Conservation (phyloP, 2,797 vertebrate genomes). For the Crocodylus rhombifer region DNA sequence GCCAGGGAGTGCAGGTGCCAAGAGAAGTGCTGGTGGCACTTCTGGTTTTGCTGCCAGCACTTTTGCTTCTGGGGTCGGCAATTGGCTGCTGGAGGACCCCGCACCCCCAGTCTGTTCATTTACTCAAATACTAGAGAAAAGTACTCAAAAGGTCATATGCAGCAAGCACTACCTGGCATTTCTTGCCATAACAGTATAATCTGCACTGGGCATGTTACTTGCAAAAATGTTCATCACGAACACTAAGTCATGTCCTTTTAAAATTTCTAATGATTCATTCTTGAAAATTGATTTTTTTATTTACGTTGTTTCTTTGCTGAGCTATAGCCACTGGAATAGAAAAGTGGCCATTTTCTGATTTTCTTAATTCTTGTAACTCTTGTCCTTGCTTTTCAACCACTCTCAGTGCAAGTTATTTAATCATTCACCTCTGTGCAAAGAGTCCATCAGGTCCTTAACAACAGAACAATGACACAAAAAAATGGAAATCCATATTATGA, state of each 20-base stretch:
- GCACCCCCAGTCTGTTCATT: background rate
- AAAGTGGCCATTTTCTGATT: constrained; percentile 15
- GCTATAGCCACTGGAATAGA: background rate
- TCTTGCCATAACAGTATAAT: background rate
- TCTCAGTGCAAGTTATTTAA: constrained; percentile 64
- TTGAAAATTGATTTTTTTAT: constrained; percentile 15
- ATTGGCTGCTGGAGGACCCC: too few species aligned
- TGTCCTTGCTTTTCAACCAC: constrained; percentile 54
- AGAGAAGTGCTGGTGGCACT: too few species aligned
- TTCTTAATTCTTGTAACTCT: constrained; percentile 52
- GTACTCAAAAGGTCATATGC: background rate
- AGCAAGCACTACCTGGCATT: background rate
- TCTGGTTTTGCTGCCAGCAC: too few species aligned
- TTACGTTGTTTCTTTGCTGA: constrained; percentile 9
- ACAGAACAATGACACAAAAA: constrained; percentile 79
- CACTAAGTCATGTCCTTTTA: background rate
- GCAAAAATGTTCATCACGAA: background rate
- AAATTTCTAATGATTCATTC: background rate
- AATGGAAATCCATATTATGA: constrained; percentile 88
- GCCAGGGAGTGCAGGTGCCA: too few species aligned
- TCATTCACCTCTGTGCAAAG: constrained; percentile 68
- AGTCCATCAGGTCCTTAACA: constrained; percentile 78
- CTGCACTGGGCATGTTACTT: background rate
- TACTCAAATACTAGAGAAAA: background rate
- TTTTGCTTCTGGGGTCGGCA: too few species aligned